phyloP scores from a whole-genome alignment of 1,140 invertebrate species.

The Macrobrachium rosenbergii region DNA sequence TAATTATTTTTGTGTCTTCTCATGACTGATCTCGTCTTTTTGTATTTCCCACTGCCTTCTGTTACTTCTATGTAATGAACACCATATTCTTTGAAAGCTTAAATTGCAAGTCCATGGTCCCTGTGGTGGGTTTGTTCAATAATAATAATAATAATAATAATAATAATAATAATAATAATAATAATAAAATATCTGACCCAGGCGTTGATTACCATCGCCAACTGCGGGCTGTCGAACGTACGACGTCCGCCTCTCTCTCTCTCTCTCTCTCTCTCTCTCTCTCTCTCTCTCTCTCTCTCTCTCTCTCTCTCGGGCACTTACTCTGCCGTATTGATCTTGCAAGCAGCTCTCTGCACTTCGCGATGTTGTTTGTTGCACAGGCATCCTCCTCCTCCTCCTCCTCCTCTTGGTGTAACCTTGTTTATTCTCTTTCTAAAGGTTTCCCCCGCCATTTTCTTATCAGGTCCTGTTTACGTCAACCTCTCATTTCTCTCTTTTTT shows the following conservation, averaged over 20 bases:
- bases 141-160: no score
- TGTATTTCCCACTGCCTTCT: no score
- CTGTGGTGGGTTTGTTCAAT: no score
- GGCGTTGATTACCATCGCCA: no score
- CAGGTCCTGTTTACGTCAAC: not conserved
- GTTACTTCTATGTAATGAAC: no score
- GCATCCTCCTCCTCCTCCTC: not conserved
- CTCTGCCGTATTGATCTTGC: not conserved
- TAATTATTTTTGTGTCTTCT: no score
- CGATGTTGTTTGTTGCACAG: not conserved
- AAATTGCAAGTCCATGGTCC: no score
- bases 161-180: no score
- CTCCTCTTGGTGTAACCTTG: not conserved
- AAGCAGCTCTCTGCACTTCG: not conserved
- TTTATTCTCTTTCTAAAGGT: not conserved
- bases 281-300: not conserved
- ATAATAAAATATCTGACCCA: no score
- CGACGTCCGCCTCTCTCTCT: not conserved
- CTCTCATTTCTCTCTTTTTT: slow-evolving; percentile 17
- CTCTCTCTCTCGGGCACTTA: not conserved
- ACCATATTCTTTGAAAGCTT: no score
- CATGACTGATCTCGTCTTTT: no score
- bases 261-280: not conserved
- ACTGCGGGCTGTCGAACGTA: no score
- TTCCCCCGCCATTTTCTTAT: not conserved